phyloP scores from a whole-genome alignment of 1,140 invertebrate species.

The Tetranychus urticae region DNA sequence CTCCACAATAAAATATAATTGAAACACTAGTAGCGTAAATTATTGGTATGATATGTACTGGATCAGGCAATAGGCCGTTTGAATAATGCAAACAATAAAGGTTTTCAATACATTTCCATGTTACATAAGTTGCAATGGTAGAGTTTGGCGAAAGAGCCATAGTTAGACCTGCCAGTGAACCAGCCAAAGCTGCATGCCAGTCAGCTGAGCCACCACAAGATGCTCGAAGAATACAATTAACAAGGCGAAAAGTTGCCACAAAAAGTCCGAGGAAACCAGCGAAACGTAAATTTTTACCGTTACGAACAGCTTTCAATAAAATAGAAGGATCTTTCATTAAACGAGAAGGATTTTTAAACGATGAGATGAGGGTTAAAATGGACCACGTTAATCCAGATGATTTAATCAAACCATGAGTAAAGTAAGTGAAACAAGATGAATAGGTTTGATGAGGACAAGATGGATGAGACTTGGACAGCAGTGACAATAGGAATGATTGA shows the following conservation, averaged over 20 bases:
- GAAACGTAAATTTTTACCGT: background rate
- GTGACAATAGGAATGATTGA: no score
- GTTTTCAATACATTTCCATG: constrained; percentile 12
- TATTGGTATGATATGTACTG: constrained; percentile 31
- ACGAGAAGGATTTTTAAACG: background rate
- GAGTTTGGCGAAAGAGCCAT: constrained; percentile 10
- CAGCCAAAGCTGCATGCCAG: constrained; percentile 9
- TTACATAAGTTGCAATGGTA: constrained; percentile 10
- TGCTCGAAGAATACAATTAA: constrained; percentile 9
- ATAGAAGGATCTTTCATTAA: background rate
- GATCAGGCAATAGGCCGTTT: constrained; percentile 14
- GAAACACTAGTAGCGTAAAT: constrained; percentile 54
- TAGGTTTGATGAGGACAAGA: no score
- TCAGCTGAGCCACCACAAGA: background rate
- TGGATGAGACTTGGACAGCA: no score
- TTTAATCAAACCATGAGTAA: background rate
- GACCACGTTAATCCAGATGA: no score
- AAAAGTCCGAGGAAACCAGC: background rate
- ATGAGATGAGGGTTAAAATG: background rate
- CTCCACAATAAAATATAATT: constrained; percentile 44
- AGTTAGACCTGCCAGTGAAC: constrained; percentile 8
- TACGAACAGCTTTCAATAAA: background rate
- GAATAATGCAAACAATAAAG: constrained; percentile 2
- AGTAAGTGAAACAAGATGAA: background rate
- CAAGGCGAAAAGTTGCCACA: constrained; percentile 2